These are phyloP conservation scores for Cataglyphis altisquamis DNA, from an alignment of 2,888 invertebrate genomes.

Conservation along the genomic window DNA sequence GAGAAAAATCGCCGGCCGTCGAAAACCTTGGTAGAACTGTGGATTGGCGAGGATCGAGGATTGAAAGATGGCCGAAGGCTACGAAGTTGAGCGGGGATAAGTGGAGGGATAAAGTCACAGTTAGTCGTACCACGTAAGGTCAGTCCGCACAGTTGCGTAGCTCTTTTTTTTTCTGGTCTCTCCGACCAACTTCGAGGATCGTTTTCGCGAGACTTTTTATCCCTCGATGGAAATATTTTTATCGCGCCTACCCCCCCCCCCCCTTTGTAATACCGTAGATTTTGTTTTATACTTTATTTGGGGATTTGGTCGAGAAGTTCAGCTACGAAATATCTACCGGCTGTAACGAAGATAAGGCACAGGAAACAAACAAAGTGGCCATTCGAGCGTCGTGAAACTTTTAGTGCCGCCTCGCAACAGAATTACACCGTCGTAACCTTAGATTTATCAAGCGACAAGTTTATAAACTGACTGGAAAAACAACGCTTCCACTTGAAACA, in stretches of 20 bases:
- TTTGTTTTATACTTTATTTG: constrained; percentile 53
- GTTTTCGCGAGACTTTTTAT: constrained; percentile 58
- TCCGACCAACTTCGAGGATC: constrained; percentile 5
- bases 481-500: constrained; percentile 24
- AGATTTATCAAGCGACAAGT: constrained; percentile 57
- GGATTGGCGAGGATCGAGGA: constrained; percentile 56
- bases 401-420: constrained; percentile 51
- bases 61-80: constrained; percentile 48
- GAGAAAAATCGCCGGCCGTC: constrained; percentile 65
- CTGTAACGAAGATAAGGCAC: constrained; percentile 58
- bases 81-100: constrained; percentile 45
- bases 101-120: constrained; percentile 46
- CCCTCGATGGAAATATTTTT: constrained; percentile 60
- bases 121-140: constrained; percentile 55
- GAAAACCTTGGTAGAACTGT: constrained; percentile 54
- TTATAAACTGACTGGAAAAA: constrained; percentile 52
- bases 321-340: constrained; percentile 41
- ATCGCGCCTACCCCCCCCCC: constrained; percentile 8
- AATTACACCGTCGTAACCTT: constrained; percentile 55
- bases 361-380: constrained; percentile 55
- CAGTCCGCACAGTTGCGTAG: neutral
- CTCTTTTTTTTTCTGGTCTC: neutral
- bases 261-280: constrained; percentile 22
- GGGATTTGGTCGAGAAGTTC: constrained; percentile 38
- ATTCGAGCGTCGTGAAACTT: constrained; percentile 54